A percentile compares a stretch with the other conserved stretches of the same genome.
phyloP scores from a whole-genome alignment of 2,888 invertebrate genomes.

The Sturmia bella region DNA sequence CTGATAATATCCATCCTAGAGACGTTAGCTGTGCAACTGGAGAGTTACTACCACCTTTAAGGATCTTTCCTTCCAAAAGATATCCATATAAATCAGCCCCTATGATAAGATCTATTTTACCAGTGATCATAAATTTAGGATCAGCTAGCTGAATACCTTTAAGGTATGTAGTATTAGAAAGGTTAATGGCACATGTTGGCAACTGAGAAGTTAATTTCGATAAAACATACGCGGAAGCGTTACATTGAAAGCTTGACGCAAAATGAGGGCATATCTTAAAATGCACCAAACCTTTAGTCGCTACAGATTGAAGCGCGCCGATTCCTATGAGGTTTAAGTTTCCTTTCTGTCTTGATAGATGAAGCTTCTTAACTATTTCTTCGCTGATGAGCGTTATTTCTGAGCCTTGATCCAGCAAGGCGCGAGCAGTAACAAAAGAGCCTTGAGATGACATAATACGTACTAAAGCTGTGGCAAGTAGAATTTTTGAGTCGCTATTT shows the following conservation, averaged over 20 bases:
- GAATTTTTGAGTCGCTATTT: background rate
- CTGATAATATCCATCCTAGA: slow-evolving; percentile 37
- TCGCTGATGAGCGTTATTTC: slow-evolving; percentile 30
- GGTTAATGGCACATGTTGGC: background rate
- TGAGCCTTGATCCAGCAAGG: slow-evolving; percentile 46
- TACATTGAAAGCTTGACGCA: slow-evolving; percentile 3
- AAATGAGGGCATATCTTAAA: slow-evolving; percentile 23
- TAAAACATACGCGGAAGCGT: slow-evolving; percentile 15
- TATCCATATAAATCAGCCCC: slow-evolving; percentile 37
- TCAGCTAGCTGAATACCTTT: slow-evolving; percentile 19
- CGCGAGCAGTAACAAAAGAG: background rate
- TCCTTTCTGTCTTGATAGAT: slow-evolving; percentile 16
- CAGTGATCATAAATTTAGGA: slow-evolving; percentile 7
- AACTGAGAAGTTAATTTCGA: slow-evolving; percentile 29
- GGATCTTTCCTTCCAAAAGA: slow-evolving; percentile 19
- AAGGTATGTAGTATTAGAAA: background rate
- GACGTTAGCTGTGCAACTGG: slow-evolving; percentile 24
- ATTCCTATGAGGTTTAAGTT: slow-evolving; percentile 21
- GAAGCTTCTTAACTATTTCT: slow-evolving; percentile 14
- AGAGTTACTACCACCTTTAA: background rate
- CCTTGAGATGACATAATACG: background rate
- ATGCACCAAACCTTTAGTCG: slow-evolving; percentile 13
- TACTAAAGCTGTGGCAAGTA: slow-evolving; percentile 20
- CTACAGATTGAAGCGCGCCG: slow-evolving; percentile 6
- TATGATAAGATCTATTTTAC: slow-evolving; percentile 26